Conservation (phyloP, 1,140 invertebrate genomes). For the Psilanteris sp. region DNA sequence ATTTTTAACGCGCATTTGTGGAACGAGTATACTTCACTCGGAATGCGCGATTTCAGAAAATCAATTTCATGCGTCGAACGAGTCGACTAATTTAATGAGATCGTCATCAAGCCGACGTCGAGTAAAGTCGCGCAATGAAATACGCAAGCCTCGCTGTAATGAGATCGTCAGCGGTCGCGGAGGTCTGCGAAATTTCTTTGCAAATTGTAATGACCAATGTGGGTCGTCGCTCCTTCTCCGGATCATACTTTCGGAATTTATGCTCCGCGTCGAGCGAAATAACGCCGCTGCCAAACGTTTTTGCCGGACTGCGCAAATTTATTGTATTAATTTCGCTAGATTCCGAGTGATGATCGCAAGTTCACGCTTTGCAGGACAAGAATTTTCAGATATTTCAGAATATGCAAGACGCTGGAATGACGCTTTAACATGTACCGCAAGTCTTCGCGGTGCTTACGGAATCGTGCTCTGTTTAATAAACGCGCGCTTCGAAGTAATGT, state of each 20-base stretch:
- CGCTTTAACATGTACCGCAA: too few relatives aligned
- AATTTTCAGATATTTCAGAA: too few relatives aligned
- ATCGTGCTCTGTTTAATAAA: too few relatives aligned
- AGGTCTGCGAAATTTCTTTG: constrained; percentile 4
- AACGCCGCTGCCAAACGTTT: constrained; percentile 15
- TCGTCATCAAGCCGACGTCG: constrained; percentile 7
- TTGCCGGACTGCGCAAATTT: neutral
- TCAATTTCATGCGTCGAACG: constrained; percentile 29
- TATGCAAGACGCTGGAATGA: too few relatives aligned
- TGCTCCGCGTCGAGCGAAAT: neutral
- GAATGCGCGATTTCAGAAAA: constrained; percentile 18
- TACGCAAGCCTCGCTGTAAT: constrained; percentile 7
- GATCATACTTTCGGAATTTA: constrained; percentile 8
- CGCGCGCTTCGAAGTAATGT: too few relatives aligned
- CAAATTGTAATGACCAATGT: constrained; percentile 3
- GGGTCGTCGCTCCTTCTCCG: neutral
- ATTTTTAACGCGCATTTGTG: too few relatives aligned
- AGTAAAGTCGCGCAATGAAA: constrained; percentile 2
- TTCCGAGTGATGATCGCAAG: constrained; percentile 10
- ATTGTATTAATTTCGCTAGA: constrained; percentile 21
- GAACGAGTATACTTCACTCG: too few relatives aligned
- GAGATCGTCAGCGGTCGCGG: constrained; percentile 2
- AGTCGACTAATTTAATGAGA: constrained; percentile 27
- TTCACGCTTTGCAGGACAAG: too few relatives aligned
- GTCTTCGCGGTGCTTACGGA: too few relatives aligned